Evolutionary conservation across 92 coral and sea anemone genomes (phyloP), one percentile per base, ranked within the genome.

Genomic region (Zoanthus solanderi): DNA sequence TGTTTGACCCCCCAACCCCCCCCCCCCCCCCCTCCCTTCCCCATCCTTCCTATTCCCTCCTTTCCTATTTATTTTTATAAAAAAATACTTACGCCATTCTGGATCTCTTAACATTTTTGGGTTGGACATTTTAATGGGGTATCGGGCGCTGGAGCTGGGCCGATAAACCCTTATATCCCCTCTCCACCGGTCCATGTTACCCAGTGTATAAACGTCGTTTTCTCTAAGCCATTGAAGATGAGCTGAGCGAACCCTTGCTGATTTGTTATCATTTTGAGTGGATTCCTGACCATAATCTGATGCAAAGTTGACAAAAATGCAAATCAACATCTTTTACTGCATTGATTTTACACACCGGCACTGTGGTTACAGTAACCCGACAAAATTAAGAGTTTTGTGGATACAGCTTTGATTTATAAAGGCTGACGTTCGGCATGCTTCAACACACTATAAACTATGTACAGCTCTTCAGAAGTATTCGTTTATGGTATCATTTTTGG

Each of bases 81-180:
- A 44, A 34, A 14, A 8, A 44, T 77, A 81, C 85, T 65, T 45
- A 95, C 98, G 79, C 92, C 94, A 86, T 66, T 94, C 95, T 17
- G 94, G 95, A 83, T 95, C 97, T 71, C 80, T 84, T 14, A 78
- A 58, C 71, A 87, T 75, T 47, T 92, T 89, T 23, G 87, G 71
- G 67, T 1, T 74, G 68, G 88, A 71, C 67, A 87, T 90, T 79
- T 92, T 88, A 37, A 92, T 72, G 2, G 94, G 97, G 47, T 92
- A 95, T 72, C 98, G 93, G 32, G 93, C 96, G 84, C 98, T 95
- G 83, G 90, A 89, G 68, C 96, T 91, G 71, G 96, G 93, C 37
- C 85, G 88, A 88, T 92, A 88, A 37, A 47, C 80, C 28, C 94
- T 88, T 52, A 93, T 61, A 81, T 90, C 85, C 1, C 56, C 67